These are phyloP conservation scores for Lophura nycthemera DNA, from an alignment of 2,113 vertebrate species.

Conservation along the genomic window DNA sequence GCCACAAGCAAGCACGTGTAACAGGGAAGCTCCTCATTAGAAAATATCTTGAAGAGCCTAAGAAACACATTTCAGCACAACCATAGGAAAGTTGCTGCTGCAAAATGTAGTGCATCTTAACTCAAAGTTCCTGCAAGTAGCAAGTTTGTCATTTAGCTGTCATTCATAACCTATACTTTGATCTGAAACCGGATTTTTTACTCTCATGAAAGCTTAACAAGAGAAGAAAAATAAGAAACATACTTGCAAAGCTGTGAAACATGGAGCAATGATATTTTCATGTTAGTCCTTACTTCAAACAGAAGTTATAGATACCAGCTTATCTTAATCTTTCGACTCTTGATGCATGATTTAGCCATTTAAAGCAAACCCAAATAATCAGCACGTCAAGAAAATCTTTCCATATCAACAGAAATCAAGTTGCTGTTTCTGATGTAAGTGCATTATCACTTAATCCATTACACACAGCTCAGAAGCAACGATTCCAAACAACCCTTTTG, in stretches of 20 bases:
- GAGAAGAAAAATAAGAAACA: neutral
- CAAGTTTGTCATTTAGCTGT: neutral
- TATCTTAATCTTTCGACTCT: neutral
- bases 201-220: neutral
- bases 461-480: neutral
- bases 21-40: neutral
- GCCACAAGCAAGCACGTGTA: neutral
- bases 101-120: neutral
- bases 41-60: neutral
- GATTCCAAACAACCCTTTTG: neutral
- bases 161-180: neutral
- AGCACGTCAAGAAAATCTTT: neutral
- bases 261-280: rapidly evolving
- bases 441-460: neutral
- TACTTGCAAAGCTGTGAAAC: neutral
- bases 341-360: neutral
- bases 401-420: neutral
- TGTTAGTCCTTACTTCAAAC: neutral
- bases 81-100: neutral
- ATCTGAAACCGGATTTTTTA: neutral
- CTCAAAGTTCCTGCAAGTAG: rapidly evolving
- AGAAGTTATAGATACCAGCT: neutral
- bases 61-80: neutral
- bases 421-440: neutral
- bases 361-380: neutral